Evolutionary conservation across 2,113 vertebrate species (phyloP).

Genomic region (Pelecanus crispus): DNA sequence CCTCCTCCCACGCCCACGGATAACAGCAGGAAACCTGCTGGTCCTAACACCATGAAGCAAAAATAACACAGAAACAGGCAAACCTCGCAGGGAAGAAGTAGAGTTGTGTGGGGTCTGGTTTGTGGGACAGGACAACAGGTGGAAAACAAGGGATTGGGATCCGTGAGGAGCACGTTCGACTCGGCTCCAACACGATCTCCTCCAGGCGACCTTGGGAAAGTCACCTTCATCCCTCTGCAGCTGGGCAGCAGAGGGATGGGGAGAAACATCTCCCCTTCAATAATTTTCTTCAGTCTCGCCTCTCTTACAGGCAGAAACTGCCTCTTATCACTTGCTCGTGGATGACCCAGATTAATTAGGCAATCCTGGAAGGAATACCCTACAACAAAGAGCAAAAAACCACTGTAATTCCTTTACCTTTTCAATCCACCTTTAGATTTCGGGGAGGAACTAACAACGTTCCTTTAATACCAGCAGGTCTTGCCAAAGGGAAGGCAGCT

Average conservation of each 20-base stretch:
- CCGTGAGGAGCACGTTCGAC: accelerated
- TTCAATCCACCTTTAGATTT: neutral
- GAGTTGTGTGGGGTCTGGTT: neutral
- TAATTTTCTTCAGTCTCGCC: neutral
- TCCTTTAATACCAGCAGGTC: neutral
- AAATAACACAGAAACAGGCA: neutral
- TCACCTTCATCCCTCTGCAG: neutral
- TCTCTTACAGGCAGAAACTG: neutral
- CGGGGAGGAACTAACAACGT: neutral
- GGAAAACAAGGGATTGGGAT: accelerated
- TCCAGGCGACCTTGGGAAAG: neutral
- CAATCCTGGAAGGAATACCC: neutral
- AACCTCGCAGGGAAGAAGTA: neutral
- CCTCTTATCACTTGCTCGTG: neutral
- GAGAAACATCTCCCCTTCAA: neutral
- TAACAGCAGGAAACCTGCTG: neutral
- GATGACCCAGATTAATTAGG: accelerated
- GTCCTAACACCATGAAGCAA: neutral
- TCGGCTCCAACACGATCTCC: neutral
- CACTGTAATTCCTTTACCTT: neutral
- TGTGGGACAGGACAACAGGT: neutral
- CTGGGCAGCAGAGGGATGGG: neutral
- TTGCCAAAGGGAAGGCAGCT: neutral
- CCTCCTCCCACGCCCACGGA: neutral
- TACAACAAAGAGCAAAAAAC: neutral